phyloP scores from a whole-genome alignment of 2,113 vertebrate genomes.

The Danionella cerebrum region DNA sequence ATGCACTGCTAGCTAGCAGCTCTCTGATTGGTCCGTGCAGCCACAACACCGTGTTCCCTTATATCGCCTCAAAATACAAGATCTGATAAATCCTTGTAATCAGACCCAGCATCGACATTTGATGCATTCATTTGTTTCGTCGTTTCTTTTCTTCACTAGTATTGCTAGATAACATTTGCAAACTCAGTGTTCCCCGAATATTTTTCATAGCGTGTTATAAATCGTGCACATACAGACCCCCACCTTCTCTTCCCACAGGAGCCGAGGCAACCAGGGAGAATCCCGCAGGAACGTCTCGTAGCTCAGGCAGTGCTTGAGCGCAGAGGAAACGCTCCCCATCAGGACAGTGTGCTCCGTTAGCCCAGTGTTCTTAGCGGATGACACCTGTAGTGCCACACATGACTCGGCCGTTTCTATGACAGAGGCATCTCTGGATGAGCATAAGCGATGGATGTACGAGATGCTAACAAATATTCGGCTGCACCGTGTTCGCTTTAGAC shows the following conservation, averaged over 20 bases:
- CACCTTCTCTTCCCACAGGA: constrained; percentile 64
- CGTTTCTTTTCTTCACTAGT: no score
- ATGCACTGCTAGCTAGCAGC: no score
- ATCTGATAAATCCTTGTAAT: no score
- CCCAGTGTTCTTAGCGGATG: constrained; percentile 14
- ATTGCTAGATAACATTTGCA: no score
- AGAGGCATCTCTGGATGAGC: constrained; percentile 55
- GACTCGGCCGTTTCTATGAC: constrained; percentile 67
- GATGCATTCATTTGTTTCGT: no score
- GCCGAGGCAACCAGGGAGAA: constrained; percentile 71
- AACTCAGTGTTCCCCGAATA: no score
- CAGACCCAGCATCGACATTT: no score
- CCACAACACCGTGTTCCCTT: no score
- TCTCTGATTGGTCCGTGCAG: no score
- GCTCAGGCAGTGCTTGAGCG: constrained; percentile 85
- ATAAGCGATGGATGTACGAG: no score
- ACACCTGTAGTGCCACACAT: constrained; percentile 36
- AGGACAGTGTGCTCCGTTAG: constrained; percentile 16
- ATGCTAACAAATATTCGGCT: no score
- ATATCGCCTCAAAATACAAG: no score
- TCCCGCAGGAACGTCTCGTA: constrained; percentile 76
- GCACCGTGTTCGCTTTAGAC: constrained; percentile 3
- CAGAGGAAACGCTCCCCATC: constrained; percentile 80
- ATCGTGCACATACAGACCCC: constrained; percentile 44
- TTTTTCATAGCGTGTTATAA: constrained; percentile 19